Percentiles rank a stretch among this genome's conserved stretches.
Conservation (phyloP, 1,140 invertebrate genomes). For the Chrysomallon squamiferum region DNA sequence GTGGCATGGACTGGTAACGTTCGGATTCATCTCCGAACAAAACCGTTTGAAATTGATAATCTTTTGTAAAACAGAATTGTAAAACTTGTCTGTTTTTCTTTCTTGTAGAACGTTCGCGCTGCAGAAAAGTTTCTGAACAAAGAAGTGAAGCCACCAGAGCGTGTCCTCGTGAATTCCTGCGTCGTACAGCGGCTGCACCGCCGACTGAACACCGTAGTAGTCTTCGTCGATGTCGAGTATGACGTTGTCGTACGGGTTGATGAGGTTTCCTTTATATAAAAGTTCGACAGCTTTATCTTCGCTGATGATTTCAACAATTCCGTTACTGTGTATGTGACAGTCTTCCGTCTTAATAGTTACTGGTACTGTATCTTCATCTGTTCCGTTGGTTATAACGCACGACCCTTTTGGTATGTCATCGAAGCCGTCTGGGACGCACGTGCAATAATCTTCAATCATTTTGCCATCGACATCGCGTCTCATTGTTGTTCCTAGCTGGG, state of each 20-base stretch:
- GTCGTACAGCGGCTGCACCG: constrained; percentile 27
- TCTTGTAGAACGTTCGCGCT: constrained; percentile 28
- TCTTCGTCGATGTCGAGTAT: constrained; percentile 53
- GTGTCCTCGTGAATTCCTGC: constrained; percentile 10
- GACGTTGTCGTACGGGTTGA: constrained; percentile 18
- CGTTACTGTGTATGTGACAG: constrained; percentile 22
- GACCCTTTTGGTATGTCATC: background rate
- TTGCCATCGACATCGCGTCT: background rate
- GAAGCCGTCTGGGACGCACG: background rate
- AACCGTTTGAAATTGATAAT: constrained; percentile 7
- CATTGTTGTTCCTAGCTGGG: constrained; percentile 8
- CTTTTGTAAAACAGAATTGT: constrained; percentile 9
- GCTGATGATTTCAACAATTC: constrained; percentile 17
- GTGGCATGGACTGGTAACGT: background rate
- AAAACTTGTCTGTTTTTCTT: constrained; percentile 24
- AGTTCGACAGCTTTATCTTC: constrained; percentile 23
- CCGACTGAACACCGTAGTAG: constrained; percentile 45
- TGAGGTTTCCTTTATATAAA: constrained; percentile 13
- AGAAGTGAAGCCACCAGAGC: constrained; percentile 16
- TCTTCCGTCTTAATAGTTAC: background rate
- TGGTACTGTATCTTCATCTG: background rate
- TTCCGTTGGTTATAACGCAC: too few species aligned
- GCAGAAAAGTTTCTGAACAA: constrained; percentile 35
- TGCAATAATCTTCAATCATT: background rate
- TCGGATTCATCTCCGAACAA: background rate